Evolutionary conservation across 2,797 vertebrate genomes (phyloP).

Genomic region (Leuciscus waleckii): DNA sequence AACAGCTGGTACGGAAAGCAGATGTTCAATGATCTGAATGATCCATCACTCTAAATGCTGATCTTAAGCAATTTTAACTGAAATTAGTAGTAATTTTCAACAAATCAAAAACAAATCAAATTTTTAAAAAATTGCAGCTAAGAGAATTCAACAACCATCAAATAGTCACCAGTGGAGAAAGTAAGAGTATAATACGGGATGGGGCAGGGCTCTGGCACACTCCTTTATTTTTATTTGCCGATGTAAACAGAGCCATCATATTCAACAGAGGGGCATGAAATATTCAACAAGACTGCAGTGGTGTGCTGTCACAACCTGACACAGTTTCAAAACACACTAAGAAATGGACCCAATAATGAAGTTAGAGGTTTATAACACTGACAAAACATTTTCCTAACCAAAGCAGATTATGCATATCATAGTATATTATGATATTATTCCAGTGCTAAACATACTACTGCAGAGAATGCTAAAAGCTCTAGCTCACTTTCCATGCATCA

Average conservation of each 20-base stretch:
- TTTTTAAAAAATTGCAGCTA: background rate
- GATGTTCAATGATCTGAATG: conserved; percentile 7
- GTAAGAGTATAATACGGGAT: background rate
- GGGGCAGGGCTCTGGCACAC: background rate
- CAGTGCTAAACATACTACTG: conserved; percentile 9
- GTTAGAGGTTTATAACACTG: background rate
- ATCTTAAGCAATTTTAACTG: background rate
- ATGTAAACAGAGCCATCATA: conserved; percentile 8
- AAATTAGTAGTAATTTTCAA: background rate
- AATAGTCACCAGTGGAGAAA: background rate
- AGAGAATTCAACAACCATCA: background rate
- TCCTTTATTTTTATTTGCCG: conserved; percentile 2
- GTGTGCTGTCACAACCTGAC: conserved; percentile 7
- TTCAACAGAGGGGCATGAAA: conserved; percentile 24
- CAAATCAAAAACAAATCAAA: background rate
- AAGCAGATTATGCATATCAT: background rate
- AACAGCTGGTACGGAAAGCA: background rate
- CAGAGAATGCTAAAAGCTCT: conserved; percentile 7
- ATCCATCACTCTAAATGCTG: background rate
- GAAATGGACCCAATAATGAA: conserved; percentile 5
- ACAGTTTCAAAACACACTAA: conserved; percentile 9
- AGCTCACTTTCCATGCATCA: background rate
- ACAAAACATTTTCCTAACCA: background rate
- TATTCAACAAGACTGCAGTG: conserved; percentile 22
- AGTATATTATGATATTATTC: background rate